Conservation (phyloP, 2,797 vertebrate genomes). For the Cichlasoma orientale region DNA sequence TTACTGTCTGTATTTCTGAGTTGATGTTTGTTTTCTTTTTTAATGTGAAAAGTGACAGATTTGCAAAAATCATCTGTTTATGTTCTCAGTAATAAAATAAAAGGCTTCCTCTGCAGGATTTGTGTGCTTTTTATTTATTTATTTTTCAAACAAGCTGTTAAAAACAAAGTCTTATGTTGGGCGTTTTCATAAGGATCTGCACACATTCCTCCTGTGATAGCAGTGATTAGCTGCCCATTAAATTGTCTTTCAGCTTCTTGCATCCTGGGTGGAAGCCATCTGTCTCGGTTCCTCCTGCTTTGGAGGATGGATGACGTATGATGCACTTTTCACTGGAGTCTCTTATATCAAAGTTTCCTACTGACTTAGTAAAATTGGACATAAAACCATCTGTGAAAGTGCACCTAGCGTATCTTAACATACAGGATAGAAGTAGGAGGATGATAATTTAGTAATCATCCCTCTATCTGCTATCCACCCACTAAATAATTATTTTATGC, state of each 20-base stretch:
- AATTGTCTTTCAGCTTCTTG: slow-evolving; percentile 26
- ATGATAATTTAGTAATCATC: slow-evolving; percentile 59
- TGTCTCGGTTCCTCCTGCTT: slow-evolving; percentile 19
- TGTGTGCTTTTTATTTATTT: slow-evolving; percentile 4
- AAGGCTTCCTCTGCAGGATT: background rate
- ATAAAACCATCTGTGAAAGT: slow-evolving; percentile 36
- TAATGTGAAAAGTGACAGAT: slow-evolving; percentile 15
- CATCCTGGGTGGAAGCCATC: slow-evolving; percentile 17
- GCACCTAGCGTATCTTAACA: slow-evolving; percentile 22
- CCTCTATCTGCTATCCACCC: slow-evolving; percentile 53
- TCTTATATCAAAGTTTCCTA: slow-evolving; percentile 38
- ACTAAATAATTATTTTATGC: slow-evolving; percentile 57
- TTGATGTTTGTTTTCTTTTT: background rate
- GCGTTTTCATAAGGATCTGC: slow-evolving; percentile 6
- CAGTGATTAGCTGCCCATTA: slow-evolving; percentile 30
- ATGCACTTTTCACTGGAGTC: slow-evolving; percentile 26
- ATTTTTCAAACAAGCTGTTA: background rate
- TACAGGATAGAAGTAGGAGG: slow-evolving; percentile 43
- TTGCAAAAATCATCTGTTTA: slow-evolving; percentile 9
- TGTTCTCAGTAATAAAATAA: slow-evolving; percentile 37
- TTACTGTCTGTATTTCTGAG: background rate
- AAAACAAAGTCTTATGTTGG: background rate
- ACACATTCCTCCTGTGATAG: background rate
- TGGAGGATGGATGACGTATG: slow-evolving; percentile 13
- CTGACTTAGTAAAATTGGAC: slow-evolving; percentile 38